Conservation (phyloP, 2,888 invertebrate genomes). For the Brenthis hecate region DNA sequence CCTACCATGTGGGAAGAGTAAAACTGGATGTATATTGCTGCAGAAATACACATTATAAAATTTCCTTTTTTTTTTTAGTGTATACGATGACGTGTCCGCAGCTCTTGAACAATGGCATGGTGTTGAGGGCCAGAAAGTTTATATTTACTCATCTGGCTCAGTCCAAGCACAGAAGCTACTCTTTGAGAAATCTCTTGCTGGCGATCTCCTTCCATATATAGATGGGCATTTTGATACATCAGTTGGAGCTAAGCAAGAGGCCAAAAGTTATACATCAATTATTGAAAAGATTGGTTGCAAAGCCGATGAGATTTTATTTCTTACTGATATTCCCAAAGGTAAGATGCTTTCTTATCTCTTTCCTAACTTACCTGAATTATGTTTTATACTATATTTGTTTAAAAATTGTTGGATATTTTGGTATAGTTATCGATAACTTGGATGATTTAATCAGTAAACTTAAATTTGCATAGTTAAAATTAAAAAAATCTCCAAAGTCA, state of each 20-base stretch:
- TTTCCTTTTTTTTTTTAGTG: constrained; percentile 74
- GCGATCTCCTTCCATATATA: constrained; percentile 88
- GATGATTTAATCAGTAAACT: no score
- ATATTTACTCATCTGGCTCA: constrained; percentile 96
- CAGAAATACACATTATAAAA: background rate
- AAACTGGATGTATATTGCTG: background rate
- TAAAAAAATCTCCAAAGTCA: no score
- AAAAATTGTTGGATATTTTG: no score
- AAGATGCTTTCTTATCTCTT: background rate
- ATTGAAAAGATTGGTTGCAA: constrained; percentile 84
- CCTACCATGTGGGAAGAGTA: no score
- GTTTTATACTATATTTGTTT: no score
- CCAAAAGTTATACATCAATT: constrained; percentile 90
- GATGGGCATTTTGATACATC: constrained; percentile 93
- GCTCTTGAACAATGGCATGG: constrained; percentile 88
- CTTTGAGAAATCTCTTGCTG: constrained; percentile 88
- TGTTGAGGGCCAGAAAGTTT: constrained; percentile 85
- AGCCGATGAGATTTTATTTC: constrained; percentile 88
- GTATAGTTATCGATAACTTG: background rate
- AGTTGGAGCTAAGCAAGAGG: constrained; percentile 90
- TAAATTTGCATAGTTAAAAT: no score
- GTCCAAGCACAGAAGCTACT: constrained; percentile 94
- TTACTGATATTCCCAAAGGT: constrained; percentile 94
- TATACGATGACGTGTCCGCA: constrained; percentile 92
- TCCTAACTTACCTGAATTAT: background rate